Evolutionary conservation across 2,888 invertebrate species (phyloP).

Genomic region (Drosophila bunnanda): DNA sequence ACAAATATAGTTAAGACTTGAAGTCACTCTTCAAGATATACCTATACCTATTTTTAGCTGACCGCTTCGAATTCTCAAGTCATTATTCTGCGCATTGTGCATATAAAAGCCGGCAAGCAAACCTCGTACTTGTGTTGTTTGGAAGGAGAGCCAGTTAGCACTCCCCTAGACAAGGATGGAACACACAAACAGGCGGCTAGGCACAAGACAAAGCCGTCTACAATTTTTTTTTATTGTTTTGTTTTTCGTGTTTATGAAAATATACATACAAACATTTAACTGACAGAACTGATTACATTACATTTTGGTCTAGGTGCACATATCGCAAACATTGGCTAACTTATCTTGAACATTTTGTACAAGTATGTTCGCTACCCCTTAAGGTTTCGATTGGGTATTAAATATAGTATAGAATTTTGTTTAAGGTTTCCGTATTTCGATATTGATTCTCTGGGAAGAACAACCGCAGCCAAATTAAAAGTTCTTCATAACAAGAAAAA

Average conservation of each 20-base stretch:
- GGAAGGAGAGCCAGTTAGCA: constrained; percentile 99
- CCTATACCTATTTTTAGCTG: neutral
- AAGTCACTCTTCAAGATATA: no score
- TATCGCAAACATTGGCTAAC: neutral
- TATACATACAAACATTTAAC: no score
- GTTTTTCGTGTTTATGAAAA: neutral
- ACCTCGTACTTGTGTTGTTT: constrained; percentile 90
- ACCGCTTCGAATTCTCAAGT: constrained; percentile 72
- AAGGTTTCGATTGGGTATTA: no score
- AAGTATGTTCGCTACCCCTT: no score
- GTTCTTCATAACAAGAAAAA: no score
- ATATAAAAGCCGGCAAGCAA: constrained; percentile 41
- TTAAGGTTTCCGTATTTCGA: no score
- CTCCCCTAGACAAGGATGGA: constrained; percentile 99
- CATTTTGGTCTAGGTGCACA: no score
- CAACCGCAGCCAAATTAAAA: no score
- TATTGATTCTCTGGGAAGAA: no score
- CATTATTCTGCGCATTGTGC: constrained; percentile 37
- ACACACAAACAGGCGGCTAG: constrained; percentile 86
- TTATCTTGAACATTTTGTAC: neutral
- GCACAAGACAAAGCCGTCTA: constrained; percentile 83
- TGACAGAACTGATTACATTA: neutral
- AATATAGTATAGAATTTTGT: no score
- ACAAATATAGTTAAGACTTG: neutral
- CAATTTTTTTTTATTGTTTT: constrained; percentile 64